A percentile compares a stretch with the other conserved stretches of the same genome.
These are phyloP conservation scores for Lamellibrachia luymesi DNA, from an alignment of 1,140 invertebrate genomes.

Conservation along the genomic window DNA sequence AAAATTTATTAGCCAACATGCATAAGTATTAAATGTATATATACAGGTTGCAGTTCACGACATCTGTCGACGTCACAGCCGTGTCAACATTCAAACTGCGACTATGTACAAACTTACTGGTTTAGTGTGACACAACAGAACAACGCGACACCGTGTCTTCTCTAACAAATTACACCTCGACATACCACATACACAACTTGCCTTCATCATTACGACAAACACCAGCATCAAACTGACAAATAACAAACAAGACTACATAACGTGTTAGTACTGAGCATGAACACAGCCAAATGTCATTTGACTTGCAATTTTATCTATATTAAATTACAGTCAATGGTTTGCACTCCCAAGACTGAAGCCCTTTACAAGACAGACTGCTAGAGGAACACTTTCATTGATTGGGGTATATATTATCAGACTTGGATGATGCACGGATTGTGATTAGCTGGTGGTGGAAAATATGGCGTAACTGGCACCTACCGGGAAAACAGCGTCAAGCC, in stretches of 20 bases:
- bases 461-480: too few relatives aligned
- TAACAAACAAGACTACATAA: not conserved
- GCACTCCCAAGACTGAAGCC: too few relatives aligned
- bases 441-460: too few relatives aligned
- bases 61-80: not conserved
- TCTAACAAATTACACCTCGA: not conserved
- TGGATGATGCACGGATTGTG: too few relatives aligned
- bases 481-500: too few relatives aligned
- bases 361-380: too few relatives aligned
- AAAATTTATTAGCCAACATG: not conserved
- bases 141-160: not conserved
- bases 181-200: not conserved
- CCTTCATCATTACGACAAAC: not conserved
- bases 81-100: conserved; percentile 4
- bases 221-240: not conserved
- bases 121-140: too few relatives aligned
- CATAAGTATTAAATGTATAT: not conserved
- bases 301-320: not conserved
- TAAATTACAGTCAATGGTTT: too few relatives aligned
- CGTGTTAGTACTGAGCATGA: not conserved
- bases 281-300: not conserved
- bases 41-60: not conserved
- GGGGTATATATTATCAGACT: too few relatives aligned
- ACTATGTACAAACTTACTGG: not conserved
- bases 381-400: too few relatives aligned